Conservation (phyloP, 2,797 vertebrate genomes). For the Pipistrellus pygmaeus region DNA sequence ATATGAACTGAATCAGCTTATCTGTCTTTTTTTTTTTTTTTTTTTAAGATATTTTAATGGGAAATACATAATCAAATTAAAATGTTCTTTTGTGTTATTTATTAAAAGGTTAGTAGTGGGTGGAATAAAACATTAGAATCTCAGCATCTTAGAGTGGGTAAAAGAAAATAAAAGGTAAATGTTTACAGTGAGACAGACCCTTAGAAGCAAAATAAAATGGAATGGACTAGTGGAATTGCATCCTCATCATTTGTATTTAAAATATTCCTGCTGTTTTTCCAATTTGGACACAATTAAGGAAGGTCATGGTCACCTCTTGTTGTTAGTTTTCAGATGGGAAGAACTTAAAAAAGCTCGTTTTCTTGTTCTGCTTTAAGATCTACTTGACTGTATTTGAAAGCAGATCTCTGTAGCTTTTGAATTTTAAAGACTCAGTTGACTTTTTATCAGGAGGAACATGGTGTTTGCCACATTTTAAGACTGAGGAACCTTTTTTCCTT, state of each 20-base stretch:
- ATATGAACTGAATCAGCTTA: background rate
- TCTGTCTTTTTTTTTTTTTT: background rate
- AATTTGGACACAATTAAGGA: background rate
- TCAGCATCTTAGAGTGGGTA: background rate
- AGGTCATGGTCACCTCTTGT: background rate
- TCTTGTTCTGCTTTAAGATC: background rate
- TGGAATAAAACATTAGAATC: background rate
- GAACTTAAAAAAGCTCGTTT: background rate
- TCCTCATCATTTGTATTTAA: background rate
- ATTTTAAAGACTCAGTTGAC: constrained; percentile 17
- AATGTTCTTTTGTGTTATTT: background rate
- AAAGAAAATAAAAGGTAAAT: constrained; percentile 22
- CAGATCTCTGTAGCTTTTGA: background rate
- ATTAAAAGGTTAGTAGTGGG: background rate
- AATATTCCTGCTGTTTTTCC: background rate
- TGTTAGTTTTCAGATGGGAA: background rate
- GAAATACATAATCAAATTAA: constrained; percentile 1
- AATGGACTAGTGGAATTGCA: background rate
- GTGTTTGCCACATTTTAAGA: background rate
- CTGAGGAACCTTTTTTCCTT: background rate
- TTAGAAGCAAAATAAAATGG: background rate
- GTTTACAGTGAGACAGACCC: background rate
- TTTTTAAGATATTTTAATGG: background rate
- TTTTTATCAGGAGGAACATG: background rate
- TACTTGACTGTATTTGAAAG: constrained; percentile 11